Evolutionary conservation across 2,797 vertebrate genomes (phyloP).

Genomic region (Botia kubotai): DNA sequence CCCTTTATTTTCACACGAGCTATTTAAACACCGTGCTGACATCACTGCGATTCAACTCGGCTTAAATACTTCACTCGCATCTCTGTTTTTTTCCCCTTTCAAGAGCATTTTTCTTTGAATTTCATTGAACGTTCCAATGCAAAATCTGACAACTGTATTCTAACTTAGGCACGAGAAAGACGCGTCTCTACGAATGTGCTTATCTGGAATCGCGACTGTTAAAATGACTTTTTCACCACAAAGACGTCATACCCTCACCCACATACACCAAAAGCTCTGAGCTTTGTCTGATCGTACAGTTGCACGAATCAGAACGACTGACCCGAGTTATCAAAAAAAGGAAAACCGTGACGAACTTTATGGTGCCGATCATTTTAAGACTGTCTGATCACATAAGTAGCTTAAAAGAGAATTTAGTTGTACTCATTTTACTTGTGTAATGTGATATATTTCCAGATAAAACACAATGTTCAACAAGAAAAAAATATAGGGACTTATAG

Average conservation of each 20-base stretch:
- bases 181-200: not conserved
- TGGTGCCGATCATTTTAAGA: not conserved
- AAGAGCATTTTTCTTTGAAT: not conserved
- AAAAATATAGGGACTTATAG: not conserved
- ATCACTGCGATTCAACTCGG: not conserved
- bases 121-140: not conserved
- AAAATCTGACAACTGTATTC: not conserved
- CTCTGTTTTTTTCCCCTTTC: not conserved
- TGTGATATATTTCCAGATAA: not conserved
- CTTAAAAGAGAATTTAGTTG: not conserved
- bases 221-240: conserved; percentile 29
- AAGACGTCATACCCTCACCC: conserved; percentile 23
- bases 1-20: not conserved
- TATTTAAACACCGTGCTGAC: not conserved
- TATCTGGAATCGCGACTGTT: conserved; percentile 10
- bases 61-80: not conserved
- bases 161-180: conserved; percentile 8
- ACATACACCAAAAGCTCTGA: not conserved
- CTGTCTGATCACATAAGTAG: not conserved
- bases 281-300: not conserved
- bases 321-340: not conserved
- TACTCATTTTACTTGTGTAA: not conserved
- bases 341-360: not conserved
- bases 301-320: not conserved
- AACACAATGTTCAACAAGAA: not conserved